phyloP scores from a whole-genome alignment of 2,113 vertebrate genomes.

The Pycnonotus jocosus region DNA sequence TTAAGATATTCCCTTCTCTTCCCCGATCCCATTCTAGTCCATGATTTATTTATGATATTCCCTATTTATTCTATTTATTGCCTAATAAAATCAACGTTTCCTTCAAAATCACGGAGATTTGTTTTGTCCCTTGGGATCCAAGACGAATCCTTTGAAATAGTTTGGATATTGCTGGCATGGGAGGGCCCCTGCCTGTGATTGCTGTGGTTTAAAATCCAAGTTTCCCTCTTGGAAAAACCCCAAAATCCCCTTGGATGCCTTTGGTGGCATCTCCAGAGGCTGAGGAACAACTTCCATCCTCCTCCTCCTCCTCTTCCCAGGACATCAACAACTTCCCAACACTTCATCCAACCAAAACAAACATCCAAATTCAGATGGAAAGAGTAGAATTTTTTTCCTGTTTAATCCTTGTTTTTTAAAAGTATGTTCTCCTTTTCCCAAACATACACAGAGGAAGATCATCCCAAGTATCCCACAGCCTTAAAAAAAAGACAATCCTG shows the following conservation, averaged over 20 bases:
- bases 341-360: neutral
- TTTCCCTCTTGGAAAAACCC: neutral
- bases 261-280: neutral
- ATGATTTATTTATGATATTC: neutral
- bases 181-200: neutral
- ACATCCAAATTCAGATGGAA: neutral
- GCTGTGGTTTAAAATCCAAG: neutral
- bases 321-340: neutral
- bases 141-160: neutral
- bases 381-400: neutral
- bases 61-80: constrained; percentile 55
- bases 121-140: neutral
- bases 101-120: neutral
- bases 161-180: neutral
- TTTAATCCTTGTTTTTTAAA: constrained; percentile 38
- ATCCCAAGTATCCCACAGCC: neutral
- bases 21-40: neutral
- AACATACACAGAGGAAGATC: neutral
- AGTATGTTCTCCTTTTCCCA: neutral
- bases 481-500: neutral
- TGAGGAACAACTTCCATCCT: neutral
- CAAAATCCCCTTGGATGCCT: neutral
- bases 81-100: constrained; percentile 20
- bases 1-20: neutral
- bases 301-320: neutral